Percentiles rank a stretch among this genome's conserved stretches.
Evolutionary conservation across 2,797 vertebrate species (phyloP).

Genomic region (Platalea minor): DNA sequence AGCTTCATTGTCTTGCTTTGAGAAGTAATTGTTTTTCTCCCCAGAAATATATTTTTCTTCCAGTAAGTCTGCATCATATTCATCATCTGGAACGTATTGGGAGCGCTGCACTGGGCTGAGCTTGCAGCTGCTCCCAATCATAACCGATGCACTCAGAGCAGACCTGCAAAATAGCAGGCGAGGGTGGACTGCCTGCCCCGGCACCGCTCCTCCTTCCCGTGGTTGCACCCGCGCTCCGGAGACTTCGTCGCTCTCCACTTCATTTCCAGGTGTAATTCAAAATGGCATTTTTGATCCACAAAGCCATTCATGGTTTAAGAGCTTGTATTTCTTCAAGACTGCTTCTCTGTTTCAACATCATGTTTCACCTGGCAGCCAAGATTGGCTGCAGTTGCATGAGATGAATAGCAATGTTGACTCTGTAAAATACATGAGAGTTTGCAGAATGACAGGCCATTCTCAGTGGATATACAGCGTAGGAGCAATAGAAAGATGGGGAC

Average conservation of each 20-base stretch:
- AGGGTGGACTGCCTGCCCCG: not conserved
- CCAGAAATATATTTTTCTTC: slow-evolving; percentile 55
- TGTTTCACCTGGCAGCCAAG: slow-evolving; percentile 55
- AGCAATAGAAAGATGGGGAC: not conserved
- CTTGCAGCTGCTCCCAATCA: slow-evolving; percentile 70
- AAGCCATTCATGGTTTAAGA: not conserved
- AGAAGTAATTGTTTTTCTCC: slow-evolving; percentile 59
- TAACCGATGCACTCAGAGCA: not conserved
- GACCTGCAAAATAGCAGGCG: not conserved
- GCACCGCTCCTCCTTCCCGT: not conserved
- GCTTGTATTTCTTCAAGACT: not conserved
- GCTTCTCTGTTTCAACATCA: slow-evolving; percentile 26
- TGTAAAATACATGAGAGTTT: slow-evolving; percentile 10
- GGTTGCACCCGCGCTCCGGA: not conserved
- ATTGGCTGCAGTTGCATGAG: slow-evolving; percentile 37
- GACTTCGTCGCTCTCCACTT: not conserved
- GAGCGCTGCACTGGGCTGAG: slow-evolving; percentile 16
- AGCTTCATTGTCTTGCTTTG: slow-evolving; percentile 37
- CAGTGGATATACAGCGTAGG: not conserved
- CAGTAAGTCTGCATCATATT: slow-evolving; percentile 60
- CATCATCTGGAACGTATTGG: slow-evolving; percentile 68
- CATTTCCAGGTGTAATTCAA: slow-evolving; percentile 50
- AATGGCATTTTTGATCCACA: slow-evolving; percentile 44
- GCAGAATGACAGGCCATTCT: slow-evolving; percentile 1
- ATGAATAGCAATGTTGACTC: slow-evolving; percentile 39